Evolutionary conservation across 2,113 vertebrate genomes (phyloP), one percentile per base, ranked within the genome.

Genomic region (Nycticryphes semicollaris): DNA sequence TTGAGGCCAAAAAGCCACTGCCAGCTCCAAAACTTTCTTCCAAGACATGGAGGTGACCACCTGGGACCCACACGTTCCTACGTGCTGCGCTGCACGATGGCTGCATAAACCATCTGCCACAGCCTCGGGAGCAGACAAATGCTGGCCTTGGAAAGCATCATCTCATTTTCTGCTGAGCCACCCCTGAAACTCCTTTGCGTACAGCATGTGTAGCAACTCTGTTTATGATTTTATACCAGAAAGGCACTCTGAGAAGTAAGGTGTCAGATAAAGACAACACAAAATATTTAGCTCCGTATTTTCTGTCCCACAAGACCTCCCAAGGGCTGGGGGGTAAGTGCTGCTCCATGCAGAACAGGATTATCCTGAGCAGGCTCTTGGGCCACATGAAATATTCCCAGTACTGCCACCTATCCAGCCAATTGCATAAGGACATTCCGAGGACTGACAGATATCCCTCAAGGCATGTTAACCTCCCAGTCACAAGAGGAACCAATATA

Each of bases 71-170:
- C 25, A 63, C 0, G 0, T 9, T 51, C 56, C 50, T 31, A 28
- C 23, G 14, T 1, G 8, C 45, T 82, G 64, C 31, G 47, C 60
- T 13, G 3, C 1, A 0, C 5, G 0, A 59, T 1, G 2, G 31
- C 43, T 63, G 69, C 74, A 41, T 50, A 82, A 30, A 43, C 11
- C 31, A 50, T 31, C 63, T 69, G 50, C 45, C 16, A 17, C 3
- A 31, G 43, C 59, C 47, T 54, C 22, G 12, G 50, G 24, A 80
- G 27, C 21, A 80, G 10, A 20, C 6, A 76, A 88, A 43, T 2
- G 4, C 37, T 57, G 31, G 11, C 4, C 48, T 20, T 70, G 27
- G 72, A 53, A 93, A 73, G 73, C 0, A 13, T 37, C 51, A 56
- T 31, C 28, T 72, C 41, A 33, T 79, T 68, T 84, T 37, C 70